Conservation (phyloP, 2,888 invertebrate species). For the Elegia similella region DNA sequence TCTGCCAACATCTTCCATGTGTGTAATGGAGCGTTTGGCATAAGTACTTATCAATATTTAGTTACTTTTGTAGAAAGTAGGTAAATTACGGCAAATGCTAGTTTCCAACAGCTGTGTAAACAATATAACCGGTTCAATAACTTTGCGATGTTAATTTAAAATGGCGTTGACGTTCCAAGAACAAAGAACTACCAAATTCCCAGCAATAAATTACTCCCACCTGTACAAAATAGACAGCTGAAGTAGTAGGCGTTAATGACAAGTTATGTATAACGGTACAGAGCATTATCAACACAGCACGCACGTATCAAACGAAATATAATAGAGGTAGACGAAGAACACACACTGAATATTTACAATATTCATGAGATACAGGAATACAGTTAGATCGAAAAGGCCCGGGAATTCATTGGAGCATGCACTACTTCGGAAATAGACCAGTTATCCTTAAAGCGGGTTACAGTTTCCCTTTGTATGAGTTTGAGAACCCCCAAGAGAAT, state of each 20-base stretch:
- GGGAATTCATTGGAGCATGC: neutral
- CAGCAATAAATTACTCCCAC: constrained; percentile 26
- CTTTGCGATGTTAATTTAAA: neutral
- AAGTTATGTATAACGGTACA: constrained; percentile 3
- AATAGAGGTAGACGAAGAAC: neutral
- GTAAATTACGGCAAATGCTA: neutral
- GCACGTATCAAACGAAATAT: neutral
- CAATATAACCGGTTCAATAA: constrained; percentile 1
- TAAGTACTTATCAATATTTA: neutral
- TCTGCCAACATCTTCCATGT: no score
- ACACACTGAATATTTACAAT: neutral
- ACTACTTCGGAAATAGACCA: neutral
- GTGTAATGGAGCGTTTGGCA: no score
- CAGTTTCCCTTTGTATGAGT: no score
- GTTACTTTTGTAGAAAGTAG: neutral
- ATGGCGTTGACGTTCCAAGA: neutral
- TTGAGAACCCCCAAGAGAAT: no score
- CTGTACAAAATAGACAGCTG: constrained; percentile 22
- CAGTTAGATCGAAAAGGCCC: neutral
- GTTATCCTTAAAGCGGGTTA: no score
- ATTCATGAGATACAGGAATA: neutral
- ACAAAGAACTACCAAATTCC: constrained; percentile 3
- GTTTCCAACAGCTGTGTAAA: constrained; percentile 7
- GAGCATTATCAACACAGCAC: neutral
- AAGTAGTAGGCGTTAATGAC: constrained; percentile 25